Percentiles rank a stretch among this genome's conserved stretches.
phyloP scores from a whole-genome alignment of 2,888 invertebrate species.

The Anticlea derivata region DNA sequence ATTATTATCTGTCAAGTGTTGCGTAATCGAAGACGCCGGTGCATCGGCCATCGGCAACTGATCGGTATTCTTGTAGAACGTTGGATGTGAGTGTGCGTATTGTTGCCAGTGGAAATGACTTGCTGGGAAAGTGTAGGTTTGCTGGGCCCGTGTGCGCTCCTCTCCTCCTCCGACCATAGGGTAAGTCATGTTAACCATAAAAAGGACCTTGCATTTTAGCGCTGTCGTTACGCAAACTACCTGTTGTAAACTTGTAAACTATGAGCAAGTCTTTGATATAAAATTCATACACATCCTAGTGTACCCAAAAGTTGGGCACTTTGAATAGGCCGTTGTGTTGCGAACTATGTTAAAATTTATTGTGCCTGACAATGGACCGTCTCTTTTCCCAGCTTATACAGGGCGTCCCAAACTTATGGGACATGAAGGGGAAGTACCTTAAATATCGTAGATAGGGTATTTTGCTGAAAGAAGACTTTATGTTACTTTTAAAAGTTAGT shows the following conservation, averaged over 20 bases:
- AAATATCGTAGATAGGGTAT: too few species aligned
- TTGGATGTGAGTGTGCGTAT: slow-evolving; percentile 48
- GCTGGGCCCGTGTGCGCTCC: slow-evolving; percentile 80
- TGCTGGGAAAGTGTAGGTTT: slow-evolving; percentile 83
- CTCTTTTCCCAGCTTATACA: too few species aligned
- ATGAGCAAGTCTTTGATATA: slow-evolving; percentile 35
- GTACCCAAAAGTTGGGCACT: slow-evolving; percentile 29
- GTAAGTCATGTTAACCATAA: slow-evolving; percentile 58
- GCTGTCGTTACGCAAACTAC: slow-evolving; percentile 24
- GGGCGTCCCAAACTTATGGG: too few species aligned
- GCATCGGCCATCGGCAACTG: slow-evolving; percentile 64
- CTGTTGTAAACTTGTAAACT: slow-evolving; percentile 25
- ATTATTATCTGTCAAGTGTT: slow-evolving; percentile 56
- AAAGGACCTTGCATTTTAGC: slow-evolving; percentile 2
- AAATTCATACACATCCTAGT: slow-evolving; percentile 27
- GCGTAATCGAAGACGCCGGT: slow-evolving; percentile 71
- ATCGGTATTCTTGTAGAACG: slow-evolving; percentile 47
- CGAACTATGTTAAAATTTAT: slow-evolving; percentile 41
- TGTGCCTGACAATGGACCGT: slow-evolving; percentile 41
- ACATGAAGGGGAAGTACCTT: too few species aligned
- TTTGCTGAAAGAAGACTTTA: too few species aligned
- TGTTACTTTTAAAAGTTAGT: too few species aligned
- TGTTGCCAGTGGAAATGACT: slow-evolving; percentile 67
- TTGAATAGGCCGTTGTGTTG: slow-evolving; percentile 31
- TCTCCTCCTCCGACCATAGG: slow-evolving; percentile 76